Base-by-base conservation (phyloP, 2,113 vertebrate genomes). In the Xenopus laevis region DNA sequence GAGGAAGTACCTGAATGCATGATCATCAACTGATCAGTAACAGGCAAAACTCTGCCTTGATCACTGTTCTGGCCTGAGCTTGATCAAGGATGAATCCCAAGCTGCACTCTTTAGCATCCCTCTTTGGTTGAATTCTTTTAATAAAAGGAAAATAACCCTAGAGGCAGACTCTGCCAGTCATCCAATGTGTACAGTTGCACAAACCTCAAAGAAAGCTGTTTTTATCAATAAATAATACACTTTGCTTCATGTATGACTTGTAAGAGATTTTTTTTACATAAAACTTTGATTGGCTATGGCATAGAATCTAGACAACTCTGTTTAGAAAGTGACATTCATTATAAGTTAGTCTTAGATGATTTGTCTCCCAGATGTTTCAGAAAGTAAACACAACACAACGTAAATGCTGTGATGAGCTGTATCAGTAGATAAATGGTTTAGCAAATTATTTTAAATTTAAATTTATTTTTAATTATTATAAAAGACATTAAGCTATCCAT, bases 1-100 rank as follows among this genome's bases (percentile, higher is more conserved):
- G 20, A 73, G 71, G 71, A 66, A 57, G 52, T 21, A 15, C 40
- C 63, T 59, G 20, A 16, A 73, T 59, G 62, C 33, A 59, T 65
- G 71, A 73, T 52, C n/a, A 46, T 20, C 15, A 45, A 18, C 17
- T 64, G 11, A 71, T 71, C 59, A 52, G 45, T 47, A 15, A 30
- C 58, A 30, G 11, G 61, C 52, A 64, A 74, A 59, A 47, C 61
- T 20, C 27, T n/a, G 53, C 72, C 72, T 74, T 74, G 63, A 74
- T 74, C 72, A 74, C 45, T 27, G 33, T 18, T 23, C 60, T n/a
- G 9, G 52, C 15, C 33, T 58, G 33, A 57, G 52, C 62, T 21
- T 74, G 64, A 74, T 66, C 72, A 74, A 66, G 64, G 20, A 74
- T 47, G 53, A 67, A 67, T 74, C 47, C 72, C 65, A 45, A 47